phyloP scores from a whole-genome alignment of 2,797 vertebrate species.

The Pseudochromis fuscus region DNA sequence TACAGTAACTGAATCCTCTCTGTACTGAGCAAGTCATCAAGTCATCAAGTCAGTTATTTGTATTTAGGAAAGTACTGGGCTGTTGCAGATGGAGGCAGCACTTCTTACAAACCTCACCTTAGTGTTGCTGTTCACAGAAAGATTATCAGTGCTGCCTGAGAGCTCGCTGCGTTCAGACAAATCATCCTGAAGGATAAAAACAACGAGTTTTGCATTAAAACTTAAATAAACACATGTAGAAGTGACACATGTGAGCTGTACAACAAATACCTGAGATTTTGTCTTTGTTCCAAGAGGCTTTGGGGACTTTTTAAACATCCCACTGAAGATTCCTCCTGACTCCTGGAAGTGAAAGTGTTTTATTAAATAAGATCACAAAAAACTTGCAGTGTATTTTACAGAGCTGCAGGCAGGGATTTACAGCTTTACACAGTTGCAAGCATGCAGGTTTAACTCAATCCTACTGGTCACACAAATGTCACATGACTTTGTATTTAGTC shows the following conservation, averaged over 20 bases:
- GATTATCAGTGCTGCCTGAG: constrained; percentile 45
- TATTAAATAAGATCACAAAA: background rate
- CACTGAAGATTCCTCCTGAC: constrained; percentile 48
- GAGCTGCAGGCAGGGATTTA: too few relatives aligned
- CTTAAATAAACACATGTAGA: background rate
- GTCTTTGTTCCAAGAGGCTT: constrained; percentile 29
- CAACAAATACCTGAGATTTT: constrained; percentile 56
- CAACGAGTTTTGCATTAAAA: background rate
- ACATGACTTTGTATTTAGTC: background rate
- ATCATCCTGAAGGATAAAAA: constrained; percentile 50
- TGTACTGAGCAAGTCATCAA: too few relatives aligned
- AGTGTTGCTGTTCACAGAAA: constrained; percentile 41
- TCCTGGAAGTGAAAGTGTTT: constrained; percentile 28
- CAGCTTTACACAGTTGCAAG: too few relatives aligned
- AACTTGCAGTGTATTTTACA: too few relatives aligned
- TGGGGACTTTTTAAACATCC: constrained; percentile 59
- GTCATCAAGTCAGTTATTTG: too few relatives aligned
- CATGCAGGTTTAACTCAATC: too few relatives aligned
- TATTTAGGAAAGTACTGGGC: too few relatives aligned
- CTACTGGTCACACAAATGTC: background rate
- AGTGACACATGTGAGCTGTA: background rate
- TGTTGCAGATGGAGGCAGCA: background rate
- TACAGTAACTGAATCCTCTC: too few relatives aligned
- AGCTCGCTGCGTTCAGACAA: constrained; percentile 42
- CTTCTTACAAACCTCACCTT: constrained; percentile 43